These are phyloP conservation scores for Pampusana beccarii DNA, from an alignment of 2,113 vertebrate species.

Conservation along the genomic window DNA sequence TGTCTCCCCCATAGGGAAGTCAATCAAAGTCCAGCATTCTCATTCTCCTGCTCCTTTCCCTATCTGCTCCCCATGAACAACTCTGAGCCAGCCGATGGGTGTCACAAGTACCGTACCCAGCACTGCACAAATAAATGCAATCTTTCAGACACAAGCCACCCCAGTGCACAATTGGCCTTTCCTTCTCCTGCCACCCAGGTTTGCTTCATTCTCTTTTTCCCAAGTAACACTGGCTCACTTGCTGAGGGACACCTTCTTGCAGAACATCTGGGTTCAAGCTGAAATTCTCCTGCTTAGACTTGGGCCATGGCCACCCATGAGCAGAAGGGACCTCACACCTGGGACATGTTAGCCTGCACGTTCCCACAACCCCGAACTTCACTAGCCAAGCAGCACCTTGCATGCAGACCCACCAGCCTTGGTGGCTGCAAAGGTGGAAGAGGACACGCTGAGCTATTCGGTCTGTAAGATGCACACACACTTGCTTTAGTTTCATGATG, in stretches of 20 bases:
- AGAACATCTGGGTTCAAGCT: background rate
- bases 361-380: background rate
- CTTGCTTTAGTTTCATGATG: background rate
- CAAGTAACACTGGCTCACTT: accelerated
- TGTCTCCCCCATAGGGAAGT: background rate
- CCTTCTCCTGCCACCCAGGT: background rate
- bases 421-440: background rate
- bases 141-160: background rate
- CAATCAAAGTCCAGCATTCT: background rate
- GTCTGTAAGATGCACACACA: background rate
- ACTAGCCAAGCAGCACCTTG: accelerated
- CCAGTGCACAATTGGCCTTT: background rate
- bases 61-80: background rate
- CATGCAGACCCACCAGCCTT: background rate
- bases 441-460: background rate
- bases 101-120: background rate
- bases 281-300: background rate
- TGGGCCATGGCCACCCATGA: background rate
- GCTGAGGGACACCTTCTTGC: background rate
- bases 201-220: background rate
- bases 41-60: background rate
- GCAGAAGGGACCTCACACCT: background rate
- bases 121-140: background rate
- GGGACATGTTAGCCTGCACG: background rate
- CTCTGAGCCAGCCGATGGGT: accelerated